A percentile compares a stretch with the other conserved stretches of the same genome.
Evolutionary conservation across 1,140 invertebrate genomes (phyloP).

Genomic region (Steinernema feltiae): DNA sequence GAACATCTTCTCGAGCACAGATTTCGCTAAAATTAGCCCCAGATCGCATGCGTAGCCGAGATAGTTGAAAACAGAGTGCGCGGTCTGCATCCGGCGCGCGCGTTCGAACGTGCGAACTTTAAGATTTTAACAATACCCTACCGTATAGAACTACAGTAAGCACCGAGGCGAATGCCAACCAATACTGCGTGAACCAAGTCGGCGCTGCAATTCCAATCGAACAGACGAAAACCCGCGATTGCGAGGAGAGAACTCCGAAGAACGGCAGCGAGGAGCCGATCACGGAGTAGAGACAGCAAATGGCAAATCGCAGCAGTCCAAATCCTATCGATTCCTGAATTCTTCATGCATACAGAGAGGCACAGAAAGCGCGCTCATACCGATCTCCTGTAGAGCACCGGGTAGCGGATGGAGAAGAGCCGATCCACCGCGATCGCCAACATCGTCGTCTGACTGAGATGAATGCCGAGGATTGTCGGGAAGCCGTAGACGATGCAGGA

Average conservation of each 20-base stretch:
- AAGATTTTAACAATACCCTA: no score
- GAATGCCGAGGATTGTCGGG: neutral
- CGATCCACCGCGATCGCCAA: neutral
- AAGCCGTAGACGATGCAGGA: neutral
- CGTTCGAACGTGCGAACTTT: no score
- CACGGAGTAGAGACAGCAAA: neutral
- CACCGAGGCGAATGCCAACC: neutral
- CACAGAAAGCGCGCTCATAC: no score
- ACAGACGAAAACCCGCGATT: neutral
- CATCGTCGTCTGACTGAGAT: conserved; percentile 1
- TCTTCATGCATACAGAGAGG: no score
- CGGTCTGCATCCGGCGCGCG: no score
- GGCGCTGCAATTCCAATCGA: neutral
- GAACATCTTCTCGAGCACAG: no score
- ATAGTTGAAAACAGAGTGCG: no score
- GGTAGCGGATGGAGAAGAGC: neutral
- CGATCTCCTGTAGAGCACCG: no score
- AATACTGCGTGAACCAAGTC: neutral
- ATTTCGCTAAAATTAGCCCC: no score
- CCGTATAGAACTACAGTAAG: neutral
- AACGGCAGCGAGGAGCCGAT: neutral
- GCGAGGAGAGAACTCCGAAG: neutral
- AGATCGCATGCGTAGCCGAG: no score
- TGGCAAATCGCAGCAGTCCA: neutral
- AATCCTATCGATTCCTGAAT: neutral